These are phyloP conservation scores for Eristalinus sepulchralis DNA, from an alignment of 2,888 invertebrate genomes.

Conservation along the genomic window DNA sequence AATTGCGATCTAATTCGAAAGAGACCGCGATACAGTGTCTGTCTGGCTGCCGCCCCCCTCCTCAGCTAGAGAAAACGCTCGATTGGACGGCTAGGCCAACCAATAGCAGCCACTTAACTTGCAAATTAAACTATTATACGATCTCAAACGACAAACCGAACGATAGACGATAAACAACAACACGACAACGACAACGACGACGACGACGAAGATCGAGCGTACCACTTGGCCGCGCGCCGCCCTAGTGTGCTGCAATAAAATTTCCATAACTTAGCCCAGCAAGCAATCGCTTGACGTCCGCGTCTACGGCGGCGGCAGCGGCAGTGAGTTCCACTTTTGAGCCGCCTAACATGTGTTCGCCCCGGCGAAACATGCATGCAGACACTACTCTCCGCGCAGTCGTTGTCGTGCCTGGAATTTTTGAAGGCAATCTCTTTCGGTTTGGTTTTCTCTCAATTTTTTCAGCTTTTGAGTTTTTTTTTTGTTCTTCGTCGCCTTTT, in stretches of 20 bases:
- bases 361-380: slow-evolving; percentile 44
- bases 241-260: slow-evolving; percentile 50
- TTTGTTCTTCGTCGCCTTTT: neutral
- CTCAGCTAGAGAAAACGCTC: neutral
- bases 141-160: slow-evolving; percentile 28
- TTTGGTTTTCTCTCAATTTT: neutral
- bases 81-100: slow-evolving; percentile 58
- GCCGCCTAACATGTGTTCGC: slow-evolving; percentile 65
- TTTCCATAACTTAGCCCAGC: slow-evolving; percentile 60
- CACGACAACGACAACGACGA: neutral
- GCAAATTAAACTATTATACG: slow-evolving; percentile 68
- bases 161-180: slow-evolving; percentile 17
- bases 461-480: slow-evolving; percentile 17
- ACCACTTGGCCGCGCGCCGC: neutral
- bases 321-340: slow-evolving; percentile 55
- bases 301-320: neutral
- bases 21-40: neutral
- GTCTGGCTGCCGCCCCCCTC: neutral
- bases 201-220: neutral
- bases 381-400: slow-evolving; percentile 42
- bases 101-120: slow-evolving; percentile 68
- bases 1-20: neutral
- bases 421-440: neutral
- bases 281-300: slow-evolving; percentile 54
- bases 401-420: slow-evolving; percentile 54